Percentiles rank a stretch among this genome's conserved stretches.
phyloP scores from a whole-genome alignment of 2,797 vertebrate species.

The Florisuga fusca region DNA sequence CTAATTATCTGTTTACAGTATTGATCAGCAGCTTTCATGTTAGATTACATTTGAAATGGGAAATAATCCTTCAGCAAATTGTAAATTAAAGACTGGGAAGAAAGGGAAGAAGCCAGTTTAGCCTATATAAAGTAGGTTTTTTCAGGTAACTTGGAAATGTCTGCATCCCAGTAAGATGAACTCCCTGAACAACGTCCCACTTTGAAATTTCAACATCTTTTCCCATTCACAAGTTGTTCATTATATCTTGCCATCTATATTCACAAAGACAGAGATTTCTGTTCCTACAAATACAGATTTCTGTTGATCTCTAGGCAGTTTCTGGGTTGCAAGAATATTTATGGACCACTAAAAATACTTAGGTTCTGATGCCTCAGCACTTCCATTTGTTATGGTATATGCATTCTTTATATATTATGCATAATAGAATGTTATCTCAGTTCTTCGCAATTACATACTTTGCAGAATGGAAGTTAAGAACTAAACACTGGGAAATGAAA shows the following conservation, averaged over 20 bases:
- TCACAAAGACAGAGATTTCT: not conserved
- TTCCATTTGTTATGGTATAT: not conserved
- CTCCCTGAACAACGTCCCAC: not conserved
- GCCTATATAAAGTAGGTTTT: not conserved
- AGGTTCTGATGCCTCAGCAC: not conserved
- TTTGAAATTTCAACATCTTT: not conserved
- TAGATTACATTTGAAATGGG: conserved; percentile 25
- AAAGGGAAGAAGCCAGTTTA: not conserved
- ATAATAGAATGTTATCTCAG: not conserved
- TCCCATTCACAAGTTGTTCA: not conserved
- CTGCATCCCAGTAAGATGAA: not conserved
- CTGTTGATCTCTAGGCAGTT: not conserved
- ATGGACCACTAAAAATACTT: not conserved
- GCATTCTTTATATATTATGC: not conserved
- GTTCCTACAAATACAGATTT: not conserved
- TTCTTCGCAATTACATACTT: not conserved
- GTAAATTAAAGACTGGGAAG: conserved; percentile 4
- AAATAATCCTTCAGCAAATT: conserved; percentile 21
- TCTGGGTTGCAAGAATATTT: not conserved
- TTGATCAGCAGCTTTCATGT: conserved; percentile 51
- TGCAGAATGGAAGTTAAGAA: not conserved
- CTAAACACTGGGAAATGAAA: not conserved
- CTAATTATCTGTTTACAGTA: conserved; percentile 59
- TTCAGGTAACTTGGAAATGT: not conserved
- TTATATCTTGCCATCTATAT: not conserved